phyloP scores from a whole-genome alignment of 2,888 invertebrate genomes.

The Coremacera marginata region DNA sequence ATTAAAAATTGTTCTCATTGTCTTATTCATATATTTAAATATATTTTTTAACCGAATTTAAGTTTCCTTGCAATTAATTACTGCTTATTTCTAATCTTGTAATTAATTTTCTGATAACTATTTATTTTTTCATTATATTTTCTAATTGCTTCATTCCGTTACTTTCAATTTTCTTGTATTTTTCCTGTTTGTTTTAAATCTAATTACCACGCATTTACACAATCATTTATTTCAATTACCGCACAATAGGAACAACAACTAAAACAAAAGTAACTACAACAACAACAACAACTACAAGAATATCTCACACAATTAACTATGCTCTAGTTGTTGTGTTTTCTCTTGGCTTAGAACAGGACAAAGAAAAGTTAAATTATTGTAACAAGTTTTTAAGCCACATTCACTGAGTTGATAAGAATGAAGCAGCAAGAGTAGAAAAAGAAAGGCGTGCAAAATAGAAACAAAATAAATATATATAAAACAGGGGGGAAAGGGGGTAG shows the following conservation, averaged over 20 bases:
- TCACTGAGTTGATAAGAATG: not conserved
- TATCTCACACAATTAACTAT: not conserved
- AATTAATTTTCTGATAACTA: not conserved
- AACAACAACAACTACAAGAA: not conserved
- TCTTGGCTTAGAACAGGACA: not conserved
- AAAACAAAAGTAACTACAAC: not conserved
- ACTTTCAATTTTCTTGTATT: not conserved
- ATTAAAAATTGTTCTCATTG: no score
- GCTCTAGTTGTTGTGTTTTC: not conserved
- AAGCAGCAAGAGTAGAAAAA: not conserved
- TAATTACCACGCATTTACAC: slow-evolving; percentile 24
- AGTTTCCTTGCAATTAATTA: no score
- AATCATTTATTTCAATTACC: slow-evolving; percentile 22
- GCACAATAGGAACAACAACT: not conserved
- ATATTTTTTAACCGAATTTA: no score
- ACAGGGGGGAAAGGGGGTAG: no score
- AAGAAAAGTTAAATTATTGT: no score
- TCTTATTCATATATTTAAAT: no score
- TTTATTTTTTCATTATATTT: not conserved
- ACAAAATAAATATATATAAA: no score
- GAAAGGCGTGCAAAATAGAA: no score
- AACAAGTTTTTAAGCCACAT: not conserved
- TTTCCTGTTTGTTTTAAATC: slow-evolving; percentile 2
- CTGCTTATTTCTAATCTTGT: no score
- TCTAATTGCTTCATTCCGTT: slow-evolving; percentile 1